Conservation (phyloP, 2,113 vertebrate species). For the Brienomyrus longianalis region DNA sequence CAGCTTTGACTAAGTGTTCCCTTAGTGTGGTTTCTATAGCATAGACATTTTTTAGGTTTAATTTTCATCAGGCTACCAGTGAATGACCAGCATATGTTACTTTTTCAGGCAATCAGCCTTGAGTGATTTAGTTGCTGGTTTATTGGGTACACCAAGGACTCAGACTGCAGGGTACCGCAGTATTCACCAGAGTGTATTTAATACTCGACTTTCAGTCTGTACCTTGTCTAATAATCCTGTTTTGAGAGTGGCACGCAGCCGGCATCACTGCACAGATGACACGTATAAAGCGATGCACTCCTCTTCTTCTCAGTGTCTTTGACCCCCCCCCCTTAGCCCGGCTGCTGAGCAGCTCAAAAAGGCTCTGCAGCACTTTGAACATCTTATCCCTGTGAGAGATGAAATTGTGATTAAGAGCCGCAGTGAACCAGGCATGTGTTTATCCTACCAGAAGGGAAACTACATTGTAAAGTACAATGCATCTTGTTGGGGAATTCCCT, state of each 20-base stretch:
- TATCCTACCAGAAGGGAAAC: background rate
- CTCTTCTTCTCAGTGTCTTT: background rate
- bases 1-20: background rate
- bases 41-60: background rate
- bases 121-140: background rate
- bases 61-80: background rate
- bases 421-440: background rate
- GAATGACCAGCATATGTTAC: no score
- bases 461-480: background rate
- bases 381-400: background rate
- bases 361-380: background rate
- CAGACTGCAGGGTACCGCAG: background rate
- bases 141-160: background rate
- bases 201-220: background rate
- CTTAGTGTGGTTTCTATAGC: background rate
- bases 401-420: background rate
- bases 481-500: background rate
- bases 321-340: no score
- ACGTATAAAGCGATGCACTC: background rate
- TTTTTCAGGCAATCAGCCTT: background rate
- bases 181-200: background rate
- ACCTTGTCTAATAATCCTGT: background rate
- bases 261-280: background rate
- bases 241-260: background rate
- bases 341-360: background rate